These are phyloP conservation scores for Silurus aristotelis DNA, from an alignment of 2,797 vertebrate genomes.

Conservation along the genomic window DNA sequence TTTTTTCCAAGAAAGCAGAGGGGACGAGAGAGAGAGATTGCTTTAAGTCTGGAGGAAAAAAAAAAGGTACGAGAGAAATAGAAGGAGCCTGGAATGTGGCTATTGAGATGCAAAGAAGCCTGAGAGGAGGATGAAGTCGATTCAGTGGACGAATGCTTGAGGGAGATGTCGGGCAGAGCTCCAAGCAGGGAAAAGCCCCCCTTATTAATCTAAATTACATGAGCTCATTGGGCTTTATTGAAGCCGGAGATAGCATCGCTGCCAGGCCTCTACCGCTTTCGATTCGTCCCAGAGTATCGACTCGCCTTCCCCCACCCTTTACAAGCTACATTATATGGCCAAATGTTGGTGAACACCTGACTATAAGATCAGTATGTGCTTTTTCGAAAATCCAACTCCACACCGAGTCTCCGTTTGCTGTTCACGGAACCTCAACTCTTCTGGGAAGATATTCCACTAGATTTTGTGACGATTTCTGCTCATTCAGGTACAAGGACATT, in stretches of 20 bases:
- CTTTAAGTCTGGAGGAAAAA: slow-evolving; percentile 4
- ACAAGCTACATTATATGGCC: not conserved
- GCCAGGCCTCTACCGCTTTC: slow-evolving; percentile 44
- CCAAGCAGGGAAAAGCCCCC: slow-evolving; percentile 46
- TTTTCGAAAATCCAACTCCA: too few species aligned
- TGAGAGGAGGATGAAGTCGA: slow-evolving; percentile 33
- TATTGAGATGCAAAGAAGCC: slow-evolving; percentile 51
- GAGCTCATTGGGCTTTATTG: slow-evolving; percentile 58
- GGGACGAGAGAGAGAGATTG: slow-evolving; percentile 14
- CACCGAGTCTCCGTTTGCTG: too few species aligned
- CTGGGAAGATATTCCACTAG: too few species aligned
- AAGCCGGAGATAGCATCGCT: slow-evolving; percentile 55
- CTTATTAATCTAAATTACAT: slow-evolving; percentile 61
- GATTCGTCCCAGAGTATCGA: slow-evolving; percentile 39
- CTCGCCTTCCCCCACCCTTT: slow-evolving; percentile 15
- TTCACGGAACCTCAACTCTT: too few species aligned
- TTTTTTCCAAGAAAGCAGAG: not conserved
- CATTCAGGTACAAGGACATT: too few species aligned
- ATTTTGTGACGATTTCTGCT: too few species aligned
- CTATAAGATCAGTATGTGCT: too few species aligned
- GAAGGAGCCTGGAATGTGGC: slow-evolving; percentile 37
- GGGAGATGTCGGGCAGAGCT: slow-evolving; percentile 47
- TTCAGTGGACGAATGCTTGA: slow-evolving; percentile 40
- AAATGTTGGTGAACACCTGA: too few species aligned
- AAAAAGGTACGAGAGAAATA: slow-evolving; percentile 33